A percentile compares a stretch with the other conserved stretches of the same genome.
phyloP scores from a whole-genome alignment of 2,888 invertebrate genomes.

The Eudemis profundana region DNA sequence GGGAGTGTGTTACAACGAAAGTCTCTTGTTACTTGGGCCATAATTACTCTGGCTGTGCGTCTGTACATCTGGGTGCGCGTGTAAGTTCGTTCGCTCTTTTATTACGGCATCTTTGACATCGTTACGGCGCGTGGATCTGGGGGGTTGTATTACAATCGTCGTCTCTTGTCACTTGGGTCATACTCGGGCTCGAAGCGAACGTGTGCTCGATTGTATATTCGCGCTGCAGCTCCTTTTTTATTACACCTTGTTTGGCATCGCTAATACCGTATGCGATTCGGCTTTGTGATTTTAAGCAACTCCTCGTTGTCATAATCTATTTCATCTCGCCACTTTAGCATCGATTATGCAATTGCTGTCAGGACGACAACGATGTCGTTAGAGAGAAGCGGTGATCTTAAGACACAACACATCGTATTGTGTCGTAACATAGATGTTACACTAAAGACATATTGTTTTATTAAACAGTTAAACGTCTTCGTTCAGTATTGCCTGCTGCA shows the following conservation, averaged over 20 bases:
- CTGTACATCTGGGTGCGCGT: neutral
- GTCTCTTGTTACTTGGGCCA: no score
- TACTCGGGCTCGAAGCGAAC: neutral
- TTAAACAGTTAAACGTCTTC: no score
- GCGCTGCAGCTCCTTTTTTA: conserved; percentile 16
- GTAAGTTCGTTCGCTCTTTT: neutral
- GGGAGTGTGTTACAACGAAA: no score
- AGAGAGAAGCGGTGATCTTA: no score
- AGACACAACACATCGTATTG: no score
- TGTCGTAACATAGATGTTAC: no score
- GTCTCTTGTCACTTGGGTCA: conserved; percentile 4
- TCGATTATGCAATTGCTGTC: no score
- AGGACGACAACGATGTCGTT: no score
- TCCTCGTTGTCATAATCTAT: neutral
- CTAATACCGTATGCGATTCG: neutral
- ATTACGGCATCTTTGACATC: conserved; percentile 8
- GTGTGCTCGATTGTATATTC: conserved; percentile 12
- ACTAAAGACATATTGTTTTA: no score
- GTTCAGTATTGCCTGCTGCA: no score
- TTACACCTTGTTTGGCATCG: conserved; percentile 12
- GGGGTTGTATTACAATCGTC: neutral
- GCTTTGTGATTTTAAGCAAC: neutral
- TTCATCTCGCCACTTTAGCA: neutral
- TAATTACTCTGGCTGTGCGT: no score
- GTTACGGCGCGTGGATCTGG: no score